A percentile compares a stretch with the other conserved stretches of the same genome.
These are phyloP conservation scores for Nautilus pompilius DNA, from an alignment of 1,140 invertebrate species.

Conservation along the genomic window DNA sequence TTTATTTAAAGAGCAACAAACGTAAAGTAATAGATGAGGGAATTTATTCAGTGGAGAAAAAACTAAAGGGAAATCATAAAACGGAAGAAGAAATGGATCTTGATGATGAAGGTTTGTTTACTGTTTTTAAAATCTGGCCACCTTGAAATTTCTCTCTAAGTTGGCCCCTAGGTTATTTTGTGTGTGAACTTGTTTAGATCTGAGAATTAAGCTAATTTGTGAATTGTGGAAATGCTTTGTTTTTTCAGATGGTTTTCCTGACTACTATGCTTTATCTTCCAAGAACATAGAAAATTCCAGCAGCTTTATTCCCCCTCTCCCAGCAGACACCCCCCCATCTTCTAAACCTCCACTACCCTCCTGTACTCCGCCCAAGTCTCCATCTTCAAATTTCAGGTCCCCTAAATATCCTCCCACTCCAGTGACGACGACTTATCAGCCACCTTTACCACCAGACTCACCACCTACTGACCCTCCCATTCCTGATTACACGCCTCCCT, in stretches of 20 bases:
- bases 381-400: not conserved
- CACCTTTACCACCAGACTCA: conserved; percentile 28
- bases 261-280: not conserved
- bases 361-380: conserved; percentile 12
- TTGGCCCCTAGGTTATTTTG: no score
- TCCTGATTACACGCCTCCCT: conserved; percentile 24
- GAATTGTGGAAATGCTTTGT: no score
- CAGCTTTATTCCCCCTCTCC: conserved; percentile 13
- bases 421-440: conserved; percentile 2
- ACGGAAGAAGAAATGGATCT: conserved; percentile 29
- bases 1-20: no score
- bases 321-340: conserved; percentile 14
- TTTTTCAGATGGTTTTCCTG: not conserved
- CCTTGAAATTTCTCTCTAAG: no score
- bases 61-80: no score
- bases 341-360: conserved; percentile 14
- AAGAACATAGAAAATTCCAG: not conserved
- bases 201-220: no score
- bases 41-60: no score
- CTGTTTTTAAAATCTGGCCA: no score
- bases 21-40: no score
- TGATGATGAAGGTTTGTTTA: conserved; percentile 21
- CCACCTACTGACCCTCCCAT: conserved; percentile 25
- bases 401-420: not conserved
- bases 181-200: no score